Evolutionary conservation across 2,113 vertebrate genomes (phyloP).

Genomic region (Lophura nycthemera): DNA sequence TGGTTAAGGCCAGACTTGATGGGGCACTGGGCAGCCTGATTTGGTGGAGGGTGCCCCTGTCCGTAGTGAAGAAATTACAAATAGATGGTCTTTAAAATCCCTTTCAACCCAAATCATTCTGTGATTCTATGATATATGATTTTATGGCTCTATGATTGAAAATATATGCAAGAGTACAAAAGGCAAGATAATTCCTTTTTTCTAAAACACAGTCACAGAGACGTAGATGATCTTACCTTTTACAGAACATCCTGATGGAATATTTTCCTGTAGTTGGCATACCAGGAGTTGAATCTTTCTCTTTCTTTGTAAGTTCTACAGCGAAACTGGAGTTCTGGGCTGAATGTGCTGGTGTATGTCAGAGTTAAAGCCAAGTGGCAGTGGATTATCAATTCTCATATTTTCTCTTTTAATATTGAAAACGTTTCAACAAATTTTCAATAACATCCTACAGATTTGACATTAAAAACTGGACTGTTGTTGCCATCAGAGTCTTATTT

Average conservation of each 20-base stretch:
- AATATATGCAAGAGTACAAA: not conserved
- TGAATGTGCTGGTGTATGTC: rapidly evolving
- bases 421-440: not conserved
- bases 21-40: not conserved
- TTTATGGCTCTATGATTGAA: not conserved
- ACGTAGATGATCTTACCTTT: not conserved
- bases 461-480: not conserved
- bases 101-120: not conserved
- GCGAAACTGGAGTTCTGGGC: not conserved
- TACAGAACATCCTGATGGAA: not conserved
- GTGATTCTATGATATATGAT: not conserved
- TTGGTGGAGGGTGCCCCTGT: not conserved
- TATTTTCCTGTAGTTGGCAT: not conserved
- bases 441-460: not conserved
- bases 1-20: not conserved
- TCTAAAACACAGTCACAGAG: not conserved
- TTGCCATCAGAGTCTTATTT: not conserved
- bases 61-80: not conserved
- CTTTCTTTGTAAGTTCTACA: not conserved
- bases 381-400: not conserved
- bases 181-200: not conserved
- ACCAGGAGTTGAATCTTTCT: not conserved
- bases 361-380: not conserved
- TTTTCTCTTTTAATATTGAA: not conserved
- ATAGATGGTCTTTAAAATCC: not conserved